These are phyloP conservation scores for Sinotaia quadrata DNA, from an alignment of 2,888 invertebrate species.

Conservation along the genomic window DNA sequence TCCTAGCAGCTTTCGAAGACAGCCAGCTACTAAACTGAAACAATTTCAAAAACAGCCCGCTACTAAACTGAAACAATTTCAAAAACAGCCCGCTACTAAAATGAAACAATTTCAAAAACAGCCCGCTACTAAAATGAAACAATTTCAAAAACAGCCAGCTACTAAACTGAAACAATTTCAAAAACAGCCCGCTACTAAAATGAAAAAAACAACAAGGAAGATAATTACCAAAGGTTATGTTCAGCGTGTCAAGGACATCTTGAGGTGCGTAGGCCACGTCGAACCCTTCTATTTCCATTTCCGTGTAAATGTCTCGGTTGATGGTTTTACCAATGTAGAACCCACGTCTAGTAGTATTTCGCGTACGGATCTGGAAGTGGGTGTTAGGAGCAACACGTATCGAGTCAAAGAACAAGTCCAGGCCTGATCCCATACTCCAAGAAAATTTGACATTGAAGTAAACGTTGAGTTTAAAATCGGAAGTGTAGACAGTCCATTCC, in stretches of 20 bases:
- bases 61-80: no score
- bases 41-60: no score
- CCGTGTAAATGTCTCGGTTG: slow-evolving; percentile 20
- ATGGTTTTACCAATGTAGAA: slow-evolving; percentile 23
- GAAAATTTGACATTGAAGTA: slow-evolving; percentile 36
- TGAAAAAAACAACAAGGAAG: no score
- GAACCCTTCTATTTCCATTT: slow-evolving; percentile 38
- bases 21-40: no score
- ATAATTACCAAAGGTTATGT: slow-evolving; percentile 37
- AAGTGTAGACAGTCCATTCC: slow-evolving; percentile 36
- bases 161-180: no score
- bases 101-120: no score
- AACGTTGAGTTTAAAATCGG: background rate
- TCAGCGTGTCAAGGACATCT: slow-evolving; percentile 28
- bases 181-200: background rate
- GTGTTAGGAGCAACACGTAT: slow-evolving; percentile 12
- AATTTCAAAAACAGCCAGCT: no score
- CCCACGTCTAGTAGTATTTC: slow-evolving; percentile 1
- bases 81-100: no score
- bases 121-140: no score
- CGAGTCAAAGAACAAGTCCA: slow-evolving; percentile 34
- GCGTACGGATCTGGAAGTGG: slow-evolving; percentile 10
- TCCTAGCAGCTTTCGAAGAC: no score
- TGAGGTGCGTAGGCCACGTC: slow-evolving; percentile 36
- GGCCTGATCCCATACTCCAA: slow-evolving; percentile 40